Evolutionary conservation across 2,888 invertebrate species (phyloP).

Genomic region (Malachius bipustulatus): DNA sequence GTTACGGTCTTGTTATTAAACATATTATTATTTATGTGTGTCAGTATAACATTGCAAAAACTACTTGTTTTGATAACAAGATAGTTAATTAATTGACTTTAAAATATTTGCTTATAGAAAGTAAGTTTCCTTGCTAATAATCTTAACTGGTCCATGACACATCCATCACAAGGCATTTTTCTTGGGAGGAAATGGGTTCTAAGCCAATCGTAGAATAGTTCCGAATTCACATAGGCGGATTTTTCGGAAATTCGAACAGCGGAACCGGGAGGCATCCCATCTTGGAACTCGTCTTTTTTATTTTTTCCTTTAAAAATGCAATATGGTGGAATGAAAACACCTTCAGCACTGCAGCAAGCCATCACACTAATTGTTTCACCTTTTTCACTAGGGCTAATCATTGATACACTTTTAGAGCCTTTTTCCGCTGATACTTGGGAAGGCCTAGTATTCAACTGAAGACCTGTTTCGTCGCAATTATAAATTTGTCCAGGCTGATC

Average conservation of each 20-base stretch:
- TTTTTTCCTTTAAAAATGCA: conserved; percentile 19
- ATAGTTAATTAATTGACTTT: no score
- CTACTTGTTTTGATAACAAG: no score
- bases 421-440: conserved; percentile 23
- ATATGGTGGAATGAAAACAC: no score
- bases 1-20: no score
- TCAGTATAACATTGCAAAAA: no score
- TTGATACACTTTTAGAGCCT: conserved; percentile 20
- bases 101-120: no score
- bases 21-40: no score
- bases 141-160: no score
- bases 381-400: conserved; percentile 22
- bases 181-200: conserved; percentile 22
- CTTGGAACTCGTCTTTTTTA: conserved; percentile 16
- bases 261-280: conserved; percentile 19
- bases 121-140: no score
- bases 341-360: conserved; percentile 29
- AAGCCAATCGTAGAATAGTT: conserved; percentile 16
- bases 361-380: conserved; percentile 28
- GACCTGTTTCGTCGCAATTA: conserved; percentile 23
- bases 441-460: conserved; percentile 31
- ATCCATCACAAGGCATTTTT: conserved; percentile 24
- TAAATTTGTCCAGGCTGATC: conserved; percentile 17
- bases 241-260: conserved; percentile 17
- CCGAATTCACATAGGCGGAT: conserved; percentile 17